Evolutionary conservation across 2,113 vertebrate genomes (phyloP).

Genomic region (Corythoichthys intestinalis): DNA sequence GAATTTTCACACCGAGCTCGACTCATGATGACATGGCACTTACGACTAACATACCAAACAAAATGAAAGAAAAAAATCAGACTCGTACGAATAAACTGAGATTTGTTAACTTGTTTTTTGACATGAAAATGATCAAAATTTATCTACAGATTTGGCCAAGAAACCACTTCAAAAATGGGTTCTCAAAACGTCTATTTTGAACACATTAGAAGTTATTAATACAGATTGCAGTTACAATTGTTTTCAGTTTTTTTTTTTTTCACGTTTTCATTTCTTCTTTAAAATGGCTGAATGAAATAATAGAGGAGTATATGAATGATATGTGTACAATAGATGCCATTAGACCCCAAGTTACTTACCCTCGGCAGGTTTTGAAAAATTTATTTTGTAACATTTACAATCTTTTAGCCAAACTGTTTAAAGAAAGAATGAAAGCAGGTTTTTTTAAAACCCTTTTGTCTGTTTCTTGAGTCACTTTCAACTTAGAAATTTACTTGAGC

Average conservation of each 20-base stretch:
- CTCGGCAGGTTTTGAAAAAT: neutral
- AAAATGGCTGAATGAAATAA: conserved; percentile 39
- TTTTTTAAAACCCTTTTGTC: neutral
- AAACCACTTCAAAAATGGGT: neutral
- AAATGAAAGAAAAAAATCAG: neutral
- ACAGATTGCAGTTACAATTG: neutral
- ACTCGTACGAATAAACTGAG: neutral
- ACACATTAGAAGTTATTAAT: neutral
- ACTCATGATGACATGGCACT: conserved; percentile 3
- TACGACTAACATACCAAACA: neutral
- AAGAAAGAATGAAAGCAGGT: neutral
- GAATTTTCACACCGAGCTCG: neutral
- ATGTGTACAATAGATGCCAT: conserved; percentile 50
- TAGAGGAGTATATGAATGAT: conserved; percentile 49
- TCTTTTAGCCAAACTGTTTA: neutral
- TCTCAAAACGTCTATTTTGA: neutral
- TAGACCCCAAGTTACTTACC: neutral
- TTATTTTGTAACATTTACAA: neutral
- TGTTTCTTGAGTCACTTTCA: neutral
- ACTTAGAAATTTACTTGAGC: neutral
- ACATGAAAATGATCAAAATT: neutral
- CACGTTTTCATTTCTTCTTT: neutral
- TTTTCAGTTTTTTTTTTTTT: neutral
- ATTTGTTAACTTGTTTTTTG: neutral
- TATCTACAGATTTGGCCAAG: neutral